phyloP scores from a whole-genome alignment of 1,140 invertebrate genomes.

The Pseudomyrmex sp. region DNA sequence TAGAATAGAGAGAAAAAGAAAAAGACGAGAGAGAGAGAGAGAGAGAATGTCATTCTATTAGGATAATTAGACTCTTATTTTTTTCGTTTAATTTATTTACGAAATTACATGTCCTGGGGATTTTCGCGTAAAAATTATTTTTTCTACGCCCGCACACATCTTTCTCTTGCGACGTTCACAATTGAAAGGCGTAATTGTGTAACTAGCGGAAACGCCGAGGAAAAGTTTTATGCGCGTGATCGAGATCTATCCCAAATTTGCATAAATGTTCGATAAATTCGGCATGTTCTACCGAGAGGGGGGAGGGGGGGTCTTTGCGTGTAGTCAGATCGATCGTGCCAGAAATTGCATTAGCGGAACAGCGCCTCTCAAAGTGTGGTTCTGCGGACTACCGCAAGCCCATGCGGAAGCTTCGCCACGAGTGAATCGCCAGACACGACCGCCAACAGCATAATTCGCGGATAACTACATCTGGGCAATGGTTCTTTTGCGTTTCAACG shows the following conservation, averaged over 20 bases:
- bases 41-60: too few relatives aligned
- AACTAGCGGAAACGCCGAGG: not conserved
- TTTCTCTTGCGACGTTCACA: not conserved
- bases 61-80: too few relatives aligned
- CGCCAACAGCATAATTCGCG: conserved; percentile 48
- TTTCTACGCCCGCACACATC: too few relatives aligned
- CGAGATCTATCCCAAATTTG: conserved; percentile 14
- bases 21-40: too few relatives aligned
- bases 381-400: conserved; percentile 52
- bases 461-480: conserved; percentile 39
- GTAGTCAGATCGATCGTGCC: conserved; percentile 36
- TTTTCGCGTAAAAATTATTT: too few relatives aligned
- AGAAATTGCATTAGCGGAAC: conserved; percentile 56
- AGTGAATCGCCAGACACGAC: conserved; percentile 43
- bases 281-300: conserved; percentile 19
- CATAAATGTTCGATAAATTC: conserved; percentile 44
- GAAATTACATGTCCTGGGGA: too few relatives aligned
- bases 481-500: conserved; percentile 13
- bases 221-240: not conserved
- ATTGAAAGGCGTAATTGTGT: not conserved
- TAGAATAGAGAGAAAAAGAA: too few relatives aligned
- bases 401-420: conserved; percentile 28
- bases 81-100: too few relatives aligned
- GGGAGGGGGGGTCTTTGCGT: conserved; percentile 22
- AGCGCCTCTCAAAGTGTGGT: conserved; percentile 56